Percentiles rank a stretch among this genome's conserved stretches.
phyloP scores from a whole-genome alignment of 1,140 invertebrate species.

The Hyles euphorbiae region DNA sequence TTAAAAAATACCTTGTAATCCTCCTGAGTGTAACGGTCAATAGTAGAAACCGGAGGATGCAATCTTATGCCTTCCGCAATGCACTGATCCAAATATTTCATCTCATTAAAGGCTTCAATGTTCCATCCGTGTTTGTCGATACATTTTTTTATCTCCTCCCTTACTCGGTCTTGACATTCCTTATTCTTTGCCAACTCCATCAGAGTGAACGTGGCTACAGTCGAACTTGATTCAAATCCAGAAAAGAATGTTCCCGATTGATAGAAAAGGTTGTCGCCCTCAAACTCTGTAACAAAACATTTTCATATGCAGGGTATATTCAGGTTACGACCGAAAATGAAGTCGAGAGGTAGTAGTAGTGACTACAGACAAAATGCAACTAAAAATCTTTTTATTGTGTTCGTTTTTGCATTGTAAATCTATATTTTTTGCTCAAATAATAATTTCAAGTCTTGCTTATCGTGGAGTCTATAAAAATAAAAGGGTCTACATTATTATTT shows the following conservation, averaged over 20 bases:
- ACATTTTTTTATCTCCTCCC: constrained; percentile 60
- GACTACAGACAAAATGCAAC: no score
- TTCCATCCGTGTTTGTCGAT: constrained; percentile 52
- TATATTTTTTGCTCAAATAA: no score
- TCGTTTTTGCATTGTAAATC: no score
- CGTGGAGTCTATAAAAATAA: no score
- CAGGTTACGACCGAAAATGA: not conserved
- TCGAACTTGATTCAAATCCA: constrained; percentile 64
- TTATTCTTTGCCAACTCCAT: constrained; percentile 65
- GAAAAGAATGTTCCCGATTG: constrained; percentile 31
- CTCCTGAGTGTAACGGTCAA: constrained; percentile 15
- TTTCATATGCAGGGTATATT: not conserved
- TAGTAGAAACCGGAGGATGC: constrained; percentile 40
- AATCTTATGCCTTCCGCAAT: constrained; percentile 56
- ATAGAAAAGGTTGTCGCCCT: constrained; percentile 21
- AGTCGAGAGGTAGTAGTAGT: no score
- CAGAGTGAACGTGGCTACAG: constrained; percentile 58
- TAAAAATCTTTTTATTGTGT: no score
- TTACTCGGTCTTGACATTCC: constrained; percentile 57
- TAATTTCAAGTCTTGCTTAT: no score
- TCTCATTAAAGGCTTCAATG: constrained; percentile 39
- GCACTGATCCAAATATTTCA: constrained; percentile 45
- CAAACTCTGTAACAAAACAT: constrained; percentile 18
- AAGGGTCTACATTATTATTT: no score
- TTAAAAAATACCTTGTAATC: constrained; percentile 20